phyloP scores from a whole-genome alignment of 2,797 vertebrate genomes.

The Chaenodraco wilsoni region DNA sequence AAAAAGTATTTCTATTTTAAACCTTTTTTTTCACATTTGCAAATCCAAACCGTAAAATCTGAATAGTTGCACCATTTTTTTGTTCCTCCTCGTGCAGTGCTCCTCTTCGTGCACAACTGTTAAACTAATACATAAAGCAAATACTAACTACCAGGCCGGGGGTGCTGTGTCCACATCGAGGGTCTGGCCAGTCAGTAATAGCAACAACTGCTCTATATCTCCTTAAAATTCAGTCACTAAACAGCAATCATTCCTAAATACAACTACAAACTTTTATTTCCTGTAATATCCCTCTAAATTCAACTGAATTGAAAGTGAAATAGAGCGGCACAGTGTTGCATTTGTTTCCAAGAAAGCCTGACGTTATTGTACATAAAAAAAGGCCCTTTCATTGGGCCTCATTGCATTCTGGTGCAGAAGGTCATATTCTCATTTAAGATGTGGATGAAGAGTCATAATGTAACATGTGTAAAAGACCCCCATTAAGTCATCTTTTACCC shows the following conservation, averaged over 20 bases:
- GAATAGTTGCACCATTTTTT: constrained; percentile 90
- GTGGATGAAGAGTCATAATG: neutral
- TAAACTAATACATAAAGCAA: constrained; percentile 99
- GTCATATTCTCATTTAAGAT: neutral
- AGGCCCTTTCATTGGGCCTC: neutral
- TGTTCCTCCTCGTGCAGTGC: constrained; percentile 84
- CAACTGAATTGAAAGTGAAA: constrained; percentile 12
- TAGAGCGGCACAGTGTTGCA: constrained; percentile 8
- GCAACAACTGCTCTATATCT: constrained; percentile 27
- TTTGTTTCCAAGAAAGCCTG: constrained; percentile 7
- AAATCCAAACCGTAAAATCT: constrained; percentile 98
- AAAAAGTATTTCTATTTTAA: neutral
- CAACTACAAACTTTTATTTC: constrained; percentile 5
- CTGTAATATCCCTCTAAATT: constrained; percentile 4
- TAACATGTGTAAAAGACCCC: constrained; percentile 7
- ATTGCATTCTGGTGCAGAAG: constrained; percentile 34
- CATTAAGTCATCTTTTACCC: constrained; percentile 48
- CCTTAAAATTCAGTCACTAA: constrained; percentile 22
- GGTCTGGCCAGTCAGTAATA: constrained; percentile 87
- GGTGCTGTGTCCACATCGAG: constrained; percentile 80
- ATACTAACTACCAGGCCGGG: constrained; percentile 85
- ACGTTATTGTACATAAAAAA: constrained; percentile 14
- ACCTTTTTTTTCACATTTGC: constrained; percentile 76
- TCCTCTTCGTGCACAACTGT: constrained; percentile 89
- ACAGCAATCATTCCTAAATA: constrained; percentile 30